Conservation (phyloP, 2,797 vertebrate genomes). For the Tapirus indicus region DNA sequence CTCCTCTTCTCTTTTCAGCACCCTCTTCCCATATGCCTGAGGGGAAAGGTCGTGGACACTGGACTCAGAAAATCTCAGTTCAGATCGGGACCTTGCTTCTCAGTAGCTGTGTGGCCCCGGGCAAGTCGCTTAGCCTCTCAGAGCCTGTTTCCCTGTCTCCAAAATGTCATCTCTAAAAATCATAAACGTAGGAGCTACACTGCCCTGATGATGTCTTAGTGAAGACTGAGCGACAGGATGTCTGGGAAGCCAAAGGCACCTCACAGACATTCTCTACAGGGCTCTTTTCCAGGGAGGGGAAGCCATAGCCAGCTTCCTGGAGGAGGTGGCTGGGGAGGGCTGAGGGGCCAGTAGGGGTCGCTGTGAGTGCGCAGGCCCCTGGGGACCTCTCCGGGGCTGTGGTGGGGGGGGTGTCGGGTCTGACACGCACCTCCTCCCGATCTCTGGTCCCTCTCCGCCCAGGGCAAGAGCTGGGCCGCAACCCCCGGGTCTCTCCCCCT, state of each 20-base stretch:
- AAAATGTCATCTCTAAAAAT: not conserved
- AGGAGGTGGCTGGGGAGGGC: not conserved
- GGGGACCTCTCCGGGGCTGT: not conserved
- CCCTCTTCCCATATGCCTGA: not conserved
- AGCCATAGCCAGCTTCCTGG: not conserved
- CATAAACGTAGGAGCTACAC: not conserved
- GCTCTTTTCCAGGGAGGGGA: not conserved
- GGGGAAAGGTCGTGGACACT: not conserved
- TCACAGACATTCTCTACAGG: not conserved
- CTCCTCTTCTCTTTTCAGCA: not conserved
- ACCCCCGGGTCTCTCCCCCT: not conserved
- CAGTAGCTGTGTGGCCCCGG: not conserved
- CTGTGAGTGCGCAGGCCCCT: not conserved
- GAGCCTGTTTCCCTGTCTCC: not conserved
- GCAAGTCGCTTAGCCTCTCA: not conserved
- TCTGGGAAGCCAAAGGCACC: not conserved
- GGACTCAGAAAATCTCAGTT: not conserved
- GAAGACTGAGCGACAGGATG: not conserved
- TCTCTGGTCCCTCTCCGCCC: not conserved
- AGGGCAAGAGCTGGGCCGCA: not conserved
- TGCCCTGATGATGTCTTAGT: not conserved
- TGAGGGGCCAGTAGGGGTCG: conserved; percentile 21
- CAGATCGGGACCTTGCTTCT: not conserved
- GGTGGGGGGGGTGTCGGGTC: not conserved
- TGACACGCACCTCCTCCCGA: not conserved